Percentiles rank a stretch among this genome's conserved stretches.
Conservation (phyloP, 37 sponge, comb jelly and placozoan genomes). For the Aphrocallistes beatrix region DNA sequence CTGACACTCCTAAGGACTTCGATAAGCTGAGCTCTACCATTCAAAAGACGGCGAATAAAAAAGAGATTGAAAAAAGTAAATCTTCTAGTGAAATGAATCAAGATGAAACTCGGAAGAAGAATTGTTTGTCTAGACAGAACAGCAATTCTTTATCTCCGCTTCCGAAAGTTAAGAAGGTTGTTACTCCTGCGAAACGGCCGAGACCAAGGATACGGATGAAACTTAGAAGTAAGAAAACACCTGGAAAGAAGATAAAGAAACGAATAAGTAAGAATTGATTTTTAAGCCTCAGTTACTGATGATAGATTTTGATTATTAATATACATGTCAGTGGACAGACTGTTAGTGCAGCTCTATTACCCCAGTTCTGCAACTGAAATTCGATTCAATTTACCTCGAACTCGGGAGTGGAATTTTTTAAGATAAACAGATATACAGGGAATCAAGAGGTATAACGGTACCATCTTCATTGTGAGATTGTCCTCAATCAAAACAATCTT, state of each 20-base stretch:
- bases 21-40: neutral
- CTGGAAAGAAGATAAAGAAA: neutral
- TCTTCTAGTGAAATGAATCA: neutral
- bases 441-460: no score
- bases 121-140: neutral
- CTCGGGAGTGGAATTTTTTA: no score
- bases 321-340: no score
- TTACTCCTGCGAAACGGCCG: neutral
- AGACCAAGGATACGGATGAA: conserved; percentile 12
- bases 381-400: no score
- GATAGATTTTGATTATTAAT: no score
- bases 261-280: neutral
- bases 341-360: no score
- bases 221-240: neutral
- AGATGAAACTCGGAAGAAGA: neutral
- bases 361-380: no score
- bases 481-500: no score
- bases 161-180: neutral
- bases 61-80: neutral
- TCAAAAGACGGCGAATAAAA: neutral
- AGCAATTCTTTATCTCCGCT: neutral
- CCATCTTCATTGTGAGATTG: no score
- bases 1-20: neutral
- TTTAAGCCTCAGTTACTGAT: no score
- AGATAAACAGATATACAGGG: no score